Conservation (phyloP, 2,797 vertebrate species). For the Crenichthys baileyi region DNA sequence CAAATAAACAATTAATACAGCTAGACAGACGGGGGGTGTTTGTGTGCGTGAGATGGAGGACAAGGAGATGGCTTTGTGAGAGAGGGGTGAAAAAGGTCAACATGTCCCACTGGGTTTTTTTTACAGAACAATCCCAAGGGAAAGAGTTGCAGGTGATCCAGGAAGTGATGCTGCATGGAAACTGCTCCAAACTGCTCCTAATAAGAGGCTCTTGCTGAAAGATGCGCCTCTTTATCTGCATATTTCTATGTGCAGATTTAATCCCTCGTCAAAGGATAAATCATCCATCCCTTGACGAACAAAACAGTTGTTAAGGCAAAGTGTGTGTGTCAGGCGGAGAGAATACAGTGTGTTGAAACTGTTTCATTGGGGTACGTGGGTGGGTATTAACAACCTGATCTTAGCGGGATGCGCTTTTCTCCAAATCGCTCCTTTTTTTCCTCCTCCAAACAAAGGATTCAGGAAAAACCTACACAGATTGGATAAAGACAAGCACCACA, state of each 20-base stretch:
- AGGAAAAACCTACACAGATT: conserved; percentile 83
- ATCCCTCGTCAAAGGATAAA: conserved; percentile 76
- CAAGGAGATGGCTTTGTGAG: conserved; percentile 55
- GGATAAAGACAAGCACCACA: conserved; percentile 81
- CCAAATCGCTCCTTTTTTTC: conserved; percentile 72
- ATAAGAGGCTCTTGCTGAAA: conserved; percentile 56
- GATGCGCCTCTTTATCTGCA: conserved; percentile 63
- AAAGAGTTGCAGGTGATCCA: conserved; percentile 52
- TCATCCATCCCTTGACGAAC: conserved; percentile 64
- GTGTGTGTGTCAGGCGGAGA: conserved; percentile 42
- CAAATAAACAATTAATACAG: conserved; percentile 94
- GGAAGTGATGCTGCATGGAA: conserved; percentile 20
- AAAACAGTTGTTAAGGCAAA: conserved; percentile 69
- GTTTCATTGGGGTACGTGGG: conserved; percentile 82
- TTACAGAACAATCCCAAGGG: background rate
- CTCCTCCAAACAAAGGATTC: conserved; percentile 76
- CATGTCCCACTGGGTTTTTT: conserved; percentile 27
- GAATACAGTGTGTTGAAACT: conserved; percentile 77
- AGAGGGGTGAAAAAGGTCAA: conserved; percentile 39
- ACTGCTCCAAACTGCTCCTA: conserved; percentile 32
- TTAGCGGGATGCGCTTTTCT: conserved; percentile 80
- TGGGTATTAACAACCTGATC: conserved; percentile 87
- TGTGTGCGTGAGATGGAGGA: conserved; percentile 28
- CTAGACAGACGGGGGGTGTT: conserved; percentile 76
- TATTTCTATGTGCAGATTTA: conserved; percentile 72